Percentiles rank a stretch among this genome's conserved stretches.
phyloP scores from a whole-genome alignment of 2,888 invertebrate genomes.

The Nasonovia ribisnigri region DNA sequence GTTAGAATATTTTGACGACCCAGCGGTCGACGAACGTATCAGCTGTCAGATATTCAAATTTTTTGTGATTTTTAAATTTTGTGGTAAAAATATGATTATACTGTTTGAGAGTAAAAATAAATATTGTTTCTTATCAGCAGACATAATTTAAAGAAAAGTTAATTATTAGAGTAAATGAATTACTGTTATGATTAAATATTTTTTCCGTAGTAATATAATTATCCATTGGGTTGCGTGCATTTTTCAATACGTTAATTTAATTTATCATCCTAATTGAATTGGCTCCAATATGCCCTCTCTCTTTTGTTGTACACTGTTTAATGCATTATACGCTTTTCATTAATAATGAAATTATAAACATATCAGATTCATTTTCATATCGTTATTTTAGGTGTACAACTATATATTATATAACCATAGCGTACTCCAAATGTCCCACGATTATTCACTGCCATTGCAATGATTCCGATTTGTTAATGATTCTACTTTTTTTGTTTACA shows the following conservation, averaged over 20 bases:
- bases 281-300: background rate
- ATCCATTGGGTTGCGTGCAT: background rate
- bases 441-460: background rate
- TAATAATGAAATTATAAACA: background rate
- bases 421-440: background rate
- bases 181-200: background rate
- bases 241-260: background rate
- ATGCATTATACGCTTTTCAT: background rate
- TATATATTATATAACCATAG: background rate
- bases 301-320: background rate
- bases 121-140: background rate
- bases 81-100: background rate
- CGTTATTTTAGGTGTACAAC: background rate
- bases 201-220: background rate
- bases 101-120: background rate
- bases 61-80: background rate
- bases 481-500: background rate
- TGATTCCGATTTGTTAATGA: background rate
- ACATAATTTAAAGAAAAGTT: background rate
- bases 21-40: background rate
- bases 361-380: background rate
- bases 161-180: background rate
- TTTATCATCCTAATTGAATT: background rate
- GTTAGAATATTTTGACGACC: background rate
- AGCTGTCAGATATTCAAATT: background rate